phyloP scores from a whole-genome alignment of 2,797 vertebrate genomes.

The Bovichtus diacanthus region DNA sequence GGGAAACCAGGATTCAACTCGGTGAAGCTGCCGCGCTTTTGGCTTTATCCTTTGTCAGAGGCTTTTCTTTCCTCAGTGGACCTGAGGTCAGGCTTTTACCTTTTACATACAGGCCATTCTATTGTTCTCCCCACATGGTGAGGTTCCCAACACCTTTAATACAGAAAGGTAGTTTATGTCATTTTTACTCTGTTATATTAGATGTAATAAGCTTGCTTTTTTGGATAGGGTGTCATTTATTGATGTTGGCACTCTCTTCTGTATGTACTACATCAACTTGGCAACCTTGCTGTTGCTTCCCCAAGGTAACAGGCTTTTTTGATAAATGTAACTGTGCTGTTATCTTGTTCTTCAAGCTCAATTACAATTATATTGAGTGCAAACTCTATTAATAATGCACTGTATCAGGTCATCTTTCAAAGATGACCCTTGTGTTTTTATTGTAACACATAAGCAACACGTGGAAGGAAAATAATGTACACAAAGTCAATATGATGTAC shows the following conservation, averaged over 20 bases:
- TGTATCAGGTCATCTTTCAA: conserved; percentile 2
- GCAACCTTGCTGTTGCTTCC: not conserved
- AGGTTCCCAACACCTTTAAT: no score
- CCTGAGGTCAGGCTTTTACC: no score
- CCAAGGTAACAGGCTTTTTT: conserved; percentile 11
- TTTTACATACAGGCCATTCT: no score
- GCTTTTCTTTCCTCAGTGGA: no score
- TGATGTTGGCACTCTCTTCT: not conserved
- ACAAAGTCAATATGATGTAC: not conserved
- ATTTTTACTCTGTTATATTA: no score
- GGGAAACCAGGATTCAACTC: no score
- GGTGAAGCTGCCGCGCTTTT: no score
- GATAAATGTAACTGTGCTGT: not conserved
- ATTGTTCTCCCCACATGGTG: no score
- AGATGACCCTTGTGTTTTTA: no score
- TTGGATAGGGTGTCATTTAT: not conserved
- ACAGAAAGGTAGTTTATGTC: no score
- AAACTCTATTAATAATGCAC: not conserved
- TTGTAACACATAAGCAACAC: not conserved
- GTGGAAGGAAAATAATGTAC: not conserved
- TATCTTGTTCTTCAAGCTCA: not conserved
- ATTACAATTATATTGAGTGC: not conserved
- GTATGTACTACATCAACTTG: not conserved
- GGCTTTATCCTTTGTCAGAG: no score
- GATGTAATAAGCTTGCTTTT: not conserved